Evolutionary conservation across 1,140 invertebrate species (phyloP), one percentile per base, ranked within the genome.

Genomic region (Cecropterus lyciades): DNA sequence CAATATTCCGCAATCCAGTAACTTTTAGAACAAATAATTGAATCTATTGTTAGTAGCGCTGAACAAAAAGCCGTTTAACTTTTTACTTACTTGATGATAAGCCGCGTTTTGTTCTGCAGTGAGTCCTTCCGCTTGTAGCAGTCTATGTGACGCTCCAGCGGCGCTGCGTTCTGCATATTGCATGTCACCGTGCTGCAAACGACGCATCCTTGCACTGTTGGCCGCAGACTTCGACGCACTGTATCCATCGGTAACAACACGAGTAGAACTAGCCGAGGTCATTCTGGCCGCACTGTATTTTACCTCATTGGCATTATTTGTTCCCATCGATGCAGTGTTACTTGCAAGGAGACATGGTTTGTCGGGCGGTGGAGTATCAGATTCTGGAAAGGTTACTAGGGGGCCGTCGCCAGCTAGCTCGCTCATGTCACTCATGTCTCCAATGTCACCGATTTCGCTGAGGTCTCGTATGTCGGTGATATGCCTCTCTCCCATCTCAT

Each of bases 221-320:
- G 96, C 86, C 81, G 92, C 92, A 77, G 95, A 94, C 73, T 95
- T 95, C 73, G 97, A 97, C 3, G 96, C 95, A 89, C 96, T 97
- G 81, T 95, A 96, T 52, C 95, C 96, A 79, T 97, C 96, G 43
- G 95, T 95, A n/a, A 96, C 94, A 8, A 96, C 95, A 81, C 97
- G 96, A 0, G 96, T 96, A 69, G 96, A 96, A 10, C 95, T 96
- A 3, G 96, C 95, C 17, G 96, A 96, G 24, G 96, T 96, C 96
- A 96, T 91, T 96, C 96, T 84, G 94, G 97, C 90, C 95, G 97
- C 82, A 96, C 93, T 77, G 95, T 96, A 85, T 78, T 93, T 93
- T 33, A 94, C 62, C 15, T 93, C 85, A 71, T 92, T 86, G 78
- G 85, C 79, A 78, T 93, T 72, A 70, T 72, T 89, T 6, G 65